Evolutionary conservation across 2,888 invertebrate species (phyloP).

Genomic region (Pseudococcus longispinus): DNA sequence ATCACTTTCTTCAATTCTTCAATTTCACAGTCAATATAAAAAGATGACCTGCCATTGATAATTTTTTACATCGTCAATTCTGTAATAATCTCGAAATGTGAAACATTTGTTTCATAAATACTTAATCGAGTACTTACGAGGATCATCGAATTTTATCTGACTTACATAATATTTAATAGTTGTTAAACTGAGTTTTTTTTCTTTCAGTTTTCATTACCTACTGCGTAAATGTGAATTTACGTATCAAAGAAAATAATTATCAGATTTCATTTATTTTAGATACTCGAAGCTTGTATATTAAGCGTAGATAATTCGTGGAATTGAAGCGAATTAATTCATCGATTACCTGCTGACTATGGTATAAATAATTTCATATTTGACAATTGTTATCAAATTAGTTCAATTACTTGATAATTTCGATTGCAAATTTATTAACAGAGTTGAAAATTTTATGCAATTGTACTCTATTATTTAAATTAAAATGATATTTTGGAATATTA

Average conservation of each 20-base stretch:
- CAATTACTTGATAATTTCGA: no score
- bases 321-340: not conserved
- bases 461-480: no score
- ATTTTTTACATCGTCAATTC: not conserved
- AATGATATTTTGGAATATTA: no score
- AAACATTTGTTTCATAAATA: not conserved
- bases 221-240: not conserved
- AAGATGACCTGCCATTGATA: not conserved
- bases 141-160: not conserved
- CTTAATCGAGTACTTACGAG: not conserved
- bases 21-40: not conserved
- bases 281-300: not conserved
- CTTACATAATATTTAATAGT: conserved; percentile 19
- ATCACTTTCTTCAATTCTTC: not conserved
- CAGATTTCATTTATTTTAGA: not conserved
- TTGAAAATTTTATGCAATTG: no score
- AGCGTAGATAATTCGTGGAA: not conserved
- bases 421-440: no score
- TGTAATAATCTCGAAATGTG: not conserved
- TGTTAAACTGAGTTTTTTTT: not conserved
- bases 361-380: not conserved
- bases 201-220: not conserved
- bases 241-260: not conserved
- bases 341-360: not conserved
- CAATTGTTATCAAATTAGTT: no score